Percentiles rank a stretch among this genome's conserved stretches.
These are phyloP conservation scores for Lacerta agilis DNA, from an alignment of 2,797 vertebrate species.

Conservation along the genomic window DNA sequence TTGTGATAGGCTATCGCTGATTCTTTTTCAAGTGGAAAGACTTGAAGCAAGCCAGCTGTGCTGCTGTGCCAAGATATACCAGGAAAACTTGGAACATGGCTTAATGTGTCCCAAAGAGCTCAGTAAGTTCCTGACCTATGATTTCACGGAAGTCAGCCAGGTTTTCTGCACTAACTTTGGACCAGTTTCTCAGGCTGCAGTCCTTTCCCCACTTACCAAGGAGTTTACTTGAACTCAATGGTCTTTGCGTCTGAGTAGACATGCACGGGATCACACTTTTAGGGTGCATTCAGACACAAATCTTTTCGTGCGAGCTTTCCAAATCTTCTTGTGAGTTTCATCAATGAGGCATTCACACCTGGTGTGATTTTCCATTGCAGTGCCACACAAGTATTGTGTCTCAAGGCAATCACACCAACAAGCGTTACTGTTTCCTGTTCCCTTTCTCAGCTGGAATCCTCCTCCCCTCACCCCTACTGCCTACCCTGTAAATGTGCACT, in stretches of 20 bases:
- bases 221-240: neutral
- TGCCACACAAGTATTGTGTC: too few species aligned
- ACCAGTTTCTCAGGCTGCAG: neutral
- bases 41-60: neutral
- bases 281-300: too few species aligned
- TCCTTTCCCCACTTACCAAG: too few species aligned
- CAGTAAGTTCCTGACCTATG: neutral
- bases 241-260: neutral
- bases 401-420: too few species aligned
- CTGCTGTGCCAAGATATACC: constrained; percentile 26
- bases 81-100: constrained; percentile 3
- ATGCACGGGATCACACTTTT: neutral
- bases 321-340: too few species aligned
- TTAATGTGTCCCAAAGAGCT: neutral
- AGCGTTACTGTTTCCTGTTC: too few species aligned
- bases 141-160: neutral
- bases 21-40: constrained; percentile 28
- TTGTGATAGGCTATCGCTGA: neutral
- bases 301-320: too few species aligned
- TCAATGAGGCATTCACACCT: too few species aligned
- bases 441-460: too few species aligned
- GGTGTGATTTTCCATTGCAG: too few species aligned
- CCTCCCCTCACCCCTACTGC: too few species aligned
- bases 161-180: neutral
- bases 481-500: too few species aligned